Evolutionary conservation across 2,113 vertebrate genomes (phyloP).

Genomic region (Lepus timidus): DNA sequence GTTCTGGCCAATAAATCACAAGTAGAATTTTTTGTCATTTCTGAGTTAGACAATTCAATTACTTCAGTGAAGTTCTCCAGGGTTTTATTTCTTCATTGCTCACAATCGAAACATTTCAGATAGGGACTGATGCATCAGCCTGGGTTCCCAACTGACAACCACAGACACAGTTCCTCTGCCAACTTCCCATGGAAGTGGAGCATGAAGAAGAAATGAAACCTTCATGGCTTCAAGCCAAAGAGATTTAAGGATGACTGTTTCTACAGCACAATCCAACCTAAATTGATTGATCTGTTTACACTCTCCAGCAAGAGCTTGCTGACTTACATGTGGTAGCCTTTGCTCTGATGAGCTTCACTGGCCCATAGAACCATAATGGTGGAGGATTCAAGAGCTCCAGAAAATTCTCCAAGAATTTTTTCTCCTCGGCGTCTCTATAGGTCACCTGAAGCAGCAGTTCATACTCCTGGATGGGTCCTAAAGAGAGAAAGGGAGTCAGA

Average conservation of each 20-base stretch:
- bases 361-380: neutral
- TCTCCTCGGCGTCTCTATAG: slow-evolving; percentile 65
- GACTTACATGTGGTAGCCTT: slow-evolving; percentile 78
- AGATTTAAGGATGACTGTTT: neutral
- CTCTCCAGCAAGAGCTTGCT: neutral
- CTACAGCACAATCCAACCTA: neutral
- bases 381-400: slow-evolving; percentile 26
- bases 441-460: slow-evolving; percentile 74
- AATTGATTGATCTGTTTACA: neutral
- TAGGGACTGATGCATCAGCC: neutral
- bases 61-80: neutral
- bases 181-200: neutral
- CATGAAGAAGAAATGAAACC: neutral
- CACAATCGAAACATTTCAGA: neutral
- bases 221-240: neutral
- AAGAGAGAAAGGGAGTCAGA: neutral
- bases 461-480: slow-evolving; percentile 59
- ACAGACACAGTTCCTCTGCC: neutral
- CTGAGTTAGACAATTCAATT: neutral
- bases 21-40: neutral
- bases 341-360: slow-evolving; percentile 9
- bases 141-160: neutral
- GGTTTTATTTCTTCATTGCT: neutral
- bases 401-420: slow-evolving; percentile 49
- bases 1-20: neutral